These are phyloP conservation scores for Athene noctua DNA, from an alignment of 2,113 vertebrate genomes.

Conservation along the genomic window DNA sequence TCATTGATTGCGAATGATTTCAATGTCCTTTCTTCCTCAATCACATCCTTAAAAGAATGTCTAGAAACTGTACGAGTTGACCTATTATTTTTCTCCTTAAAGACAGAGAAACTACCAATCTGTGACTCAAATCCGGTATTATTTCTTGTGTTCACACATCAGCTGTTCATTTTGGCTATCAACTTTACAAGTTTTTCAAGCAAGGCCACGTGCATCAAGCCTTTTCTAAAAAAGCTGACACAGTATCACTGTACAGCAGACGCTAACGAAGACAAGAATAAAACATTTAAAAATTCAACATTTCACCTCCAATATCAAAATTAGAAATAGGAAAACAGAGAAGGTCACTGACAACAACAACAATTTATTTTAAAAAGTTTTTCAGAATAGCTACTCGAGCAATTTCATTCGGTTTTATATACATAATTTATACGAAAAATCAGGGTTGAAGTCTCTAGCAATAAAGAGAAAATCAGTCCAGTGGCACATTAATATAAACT, in stretches of 20 bases:
- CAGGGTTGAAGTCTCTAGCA: rapidly evolving
- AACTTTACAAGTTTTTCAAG: not conserved
- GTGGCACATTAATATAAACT: not conserved
- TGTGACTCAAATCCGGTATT: not conserved
- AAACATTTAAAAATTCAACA: not conserved
- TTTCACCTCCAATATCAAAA: not conserved
- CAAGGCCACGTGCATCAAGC: not conserved
- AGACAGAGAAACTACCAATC: not conserved
- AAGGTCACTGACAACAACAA: not conserved
- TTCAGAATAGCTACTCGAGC: not conserved
- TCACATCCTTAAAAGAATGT: not conserved
- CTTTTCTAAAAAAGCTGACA: not conserved
- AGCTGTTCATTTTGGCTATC: conserved; percentile 30
- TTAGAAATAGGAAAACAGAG: not conserved
- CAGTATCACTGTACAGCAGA: not conserved
- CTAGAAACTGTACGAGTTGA: not conserved
- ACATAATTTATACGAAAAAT: not conserved
- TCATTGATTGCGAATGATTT: not conserved
- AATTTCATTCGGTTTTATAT: not conserved
- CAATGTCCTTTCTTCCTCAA: not conserved
- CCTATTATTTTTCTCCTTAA: not conserved
- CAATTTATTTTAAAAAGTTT: not conserved
- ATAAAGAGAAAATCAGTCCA: not conserved
- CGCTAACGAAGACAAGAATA: not conserved
- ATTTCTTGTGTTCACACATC: not conserved